Evolutionary conservation across 2,113 vertebrate genomes (phyloP).

Genomic region (Grus americana): DNA sequence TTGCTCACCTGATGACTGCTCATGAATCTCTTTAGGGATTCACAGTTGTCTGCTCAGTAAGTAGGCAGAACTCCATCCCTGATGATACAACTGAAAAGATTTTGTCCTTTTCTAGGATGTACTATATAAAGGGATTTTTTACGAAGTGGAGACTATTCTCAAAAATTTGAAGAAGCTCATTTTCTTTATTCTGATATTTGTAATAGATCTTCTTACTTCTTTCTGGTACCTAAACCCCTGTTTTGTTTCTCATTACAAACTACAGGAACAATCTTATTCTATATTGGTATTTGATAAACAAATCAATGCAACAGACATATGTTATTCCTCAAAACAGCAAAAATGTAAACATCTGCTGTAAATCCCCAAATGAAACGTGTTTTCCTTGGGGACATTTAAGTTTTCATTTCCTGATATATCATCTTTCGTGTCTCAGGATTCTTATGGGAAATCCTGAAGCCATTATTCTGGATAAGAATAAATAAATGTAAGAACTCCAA

Average conservation of each 20-base stretch:
- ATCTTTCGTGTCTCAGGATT: constrained; percentile 14
- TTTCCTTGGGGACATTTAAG: constrained; percentile 49
- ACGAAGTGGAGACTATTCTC: background rate
- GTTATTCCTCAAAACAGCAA: constrained; percentile 13
- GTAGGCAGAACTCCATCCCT: background rate
- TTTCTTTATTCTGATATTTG: background rate
- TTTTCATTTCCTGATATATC: constrained; percentile 65
- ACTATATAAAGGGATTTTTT: background rate
- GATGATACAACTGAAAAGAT: background rate
- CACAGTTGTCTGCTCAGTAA: background rate
- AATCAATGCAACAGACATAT: constrained; percentile 34
- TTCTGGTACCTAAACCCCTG: background rate
- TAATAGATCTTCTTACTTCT: background rate
- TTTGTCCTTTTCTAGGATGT: background rate
- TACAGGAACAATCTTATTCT: background rate
- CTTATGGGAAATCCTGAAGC: constrained; percentile 46
- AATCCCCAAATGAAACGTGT: background rate
- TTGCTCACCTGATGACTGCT: background rate
- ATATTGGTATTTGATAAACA: constrained; percentile 37
- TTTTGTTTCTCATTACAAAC: background rate
- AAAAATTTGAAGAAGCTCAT: background rate
- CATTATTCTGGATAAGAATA: constrained; percentile 20
- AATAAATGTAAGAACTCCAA: constrained; percentile 35
- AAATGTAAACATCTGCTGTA: constrained; percentile 59
- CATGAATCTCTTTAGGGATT: background rate